Conservation (phyloP, 2,888 invertebrate genomes). For the Syrista parreyssii region DNA sequence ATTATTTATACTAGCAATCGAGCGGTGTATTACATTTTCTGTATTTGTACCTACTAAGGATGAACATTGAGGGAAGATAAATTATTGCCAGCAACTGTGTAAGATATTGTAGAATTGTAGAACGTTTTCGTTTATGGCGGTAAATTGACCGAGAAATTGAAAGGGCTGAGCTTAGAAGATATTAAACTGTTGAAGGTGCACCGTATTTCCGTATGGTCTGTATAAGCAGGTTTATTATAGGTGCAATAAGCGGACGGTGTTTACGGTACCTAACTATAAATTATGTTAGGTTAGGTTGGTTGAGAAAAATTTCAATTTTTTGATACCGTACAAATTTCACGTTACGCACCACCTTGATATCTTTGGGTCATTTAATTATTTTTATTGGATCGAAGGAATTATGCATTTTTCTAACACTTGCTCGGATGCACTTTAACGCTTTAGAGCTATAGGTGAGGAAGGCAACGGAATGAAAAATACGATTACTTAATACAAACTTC, state of each 20-base stretch:
- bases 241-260: neutral
- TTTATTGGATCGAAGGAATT: neutral
- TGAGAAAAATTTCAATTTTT: neutral
- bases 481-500: neutral
- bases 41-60: neutral
- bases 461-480: neutral
- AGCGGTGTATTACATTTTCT: neutral
- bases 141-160: constrained; percentile 4
- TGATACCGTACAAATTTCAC: neutral
- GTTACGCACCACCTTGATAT: neutral
- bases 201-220: neutral
- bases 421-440: neutral
- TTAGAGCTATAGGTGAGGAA: neutral
- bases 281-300: neutral
- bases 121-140: neutral
- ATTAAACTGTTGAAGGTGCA: neutral
- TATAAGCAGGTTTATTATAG: neutral
- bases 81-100: neutral
- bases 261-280: neutral
- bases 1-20: neutral
- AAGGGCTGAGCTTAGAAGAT: neutral
- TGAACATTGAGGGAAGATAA: neutral
- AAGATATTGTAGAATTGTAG: neutral
- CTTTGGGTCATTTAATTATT: neutral
- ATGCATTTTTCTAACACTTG: neutral